phyloP scores from a whole-genome alignment of 2,888 invertebrate species.

The Tholera decimalis region DNA sequence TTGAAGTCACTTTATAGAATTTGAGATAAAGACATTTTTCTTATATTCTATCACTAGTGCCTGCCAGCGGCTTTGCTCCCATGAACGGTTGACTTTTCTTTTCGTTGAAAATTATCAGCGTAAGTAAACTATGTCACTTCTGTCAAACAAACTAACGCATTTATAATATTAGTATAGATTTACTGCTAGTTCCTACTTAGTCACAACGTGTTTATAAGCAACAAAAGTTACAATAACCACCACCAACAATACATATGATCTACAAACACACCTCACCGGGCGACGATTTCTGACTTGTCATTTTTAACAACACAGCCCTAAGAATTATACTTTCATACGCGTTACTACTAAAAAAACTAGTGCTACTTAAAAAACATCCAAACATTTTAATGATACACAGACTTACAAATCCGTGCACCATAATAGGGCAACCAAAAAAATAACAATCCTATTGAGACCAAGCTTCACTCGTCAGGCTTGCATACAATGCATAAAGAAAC shows the following conservation, averaged over 20 bases:
- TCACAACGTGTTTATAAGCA: not conserved
- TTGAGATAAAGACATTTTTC: too few relatives aligned
- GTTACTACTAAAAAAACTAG: constrained; percentile 66
- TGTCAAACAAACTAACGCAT: too few relatives aligned
- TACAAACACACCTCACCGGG: constrained; percentile 11
- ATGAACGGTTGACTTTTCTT: too few relatives aligned
- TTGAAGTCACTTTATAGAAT: too few relatives aligned
- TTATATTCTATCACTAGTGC: too few relatives aligned
- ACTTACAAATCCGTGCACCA: constrained; percentile 66
- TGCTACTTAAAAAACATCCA: constrained; percentile 61
- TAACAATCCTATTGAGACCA: constrained; percentile 63
- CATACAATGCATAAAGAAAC: constrained; percentile 77
- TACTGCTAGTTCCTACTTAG: not conserved
- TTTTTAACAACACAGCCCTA: constrained; percentile 28
- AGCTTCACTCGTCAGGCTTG: constrained; percentile 66
- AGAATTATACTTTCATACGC: constrained; percentile 63
- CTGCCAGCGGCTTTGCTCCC: too few relatives aligned
- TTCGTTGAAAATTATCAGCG: too few relatives aligned
- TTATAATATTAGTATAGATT: too few relatives aligned
- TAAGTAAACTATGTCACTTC: too few relatives aligned
- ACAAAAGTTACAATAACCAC: not conserved
- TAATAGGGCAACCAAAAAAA: constrained; percentile 70
- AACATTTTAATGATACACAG: constrained; percentile 64
- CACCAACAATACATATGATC: constrained; percentile 15
- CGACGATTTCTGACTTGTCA: constrained; percentile 42